Conservation (phyloP, 2,888 invertebrate genomes). For the Lathronympha strigana region DNA sequence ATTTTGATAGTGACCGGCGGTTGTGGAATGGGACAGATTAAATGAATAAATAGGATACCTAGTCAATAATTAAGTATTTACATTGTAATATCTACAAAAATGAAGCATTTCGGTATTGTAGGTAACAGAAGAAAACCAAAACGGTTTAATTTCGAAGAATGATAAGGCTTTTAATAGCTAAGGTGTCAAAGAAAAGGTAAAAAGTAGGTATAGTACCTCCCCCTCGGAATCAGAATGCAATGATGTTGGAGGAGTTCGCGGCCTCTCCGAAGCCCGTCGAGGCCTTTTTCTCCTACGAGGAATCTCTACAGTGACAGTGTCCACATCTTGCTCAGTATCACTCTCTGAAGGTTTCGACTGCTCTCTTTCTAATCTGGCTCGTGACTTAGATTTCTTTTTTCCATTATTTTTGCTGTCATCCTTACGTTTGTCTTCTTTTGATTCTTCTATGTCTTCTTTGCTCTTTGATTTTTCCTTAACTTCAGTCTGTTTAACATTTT, state of each 20-base stretch:
- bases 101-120: too few species aligned
- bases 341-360: constrained; percentile 80
- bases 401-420: constrained; percentile 71
- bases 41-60: too few species aligned
- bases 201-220: constrained; percentile 59
- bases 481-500: constrained; percentile 54
- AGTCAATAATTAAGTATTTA: too few species aligned
- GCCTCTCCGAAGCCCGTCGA: constrained; percentile 73
- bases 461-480: constrained; percentile 51
- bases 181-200: neutral
- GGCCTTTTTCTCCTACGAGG: constrained; percentile 76
- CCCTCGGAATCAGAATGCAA: constrained; percentile 78
- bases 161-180: neutral
- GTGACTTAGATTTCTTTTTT: constrained; percentile 77
- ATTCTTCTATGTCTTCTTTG: constrained; percentile 60
- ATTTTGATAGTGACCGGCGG: too few species aligned
- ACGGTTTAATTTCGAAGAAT: too few species aligned
- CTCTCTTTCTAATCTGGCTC: constrained; percentile 77
- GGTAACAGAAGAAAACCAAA: too few species aligned
- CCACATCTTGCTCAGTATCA: constrained; percentile 77
- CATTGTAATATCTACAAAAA: too few species aligned
- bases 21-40: too few species aligned
- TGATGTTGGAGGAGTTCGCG: constrained; percentile 74
- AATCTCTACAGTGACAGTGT: constrained; percentile 80
- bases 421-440: constrained; percentile 67